Base-by-base conservation (phyloP, 2,888 invertebrate species). In the Cylloceria caligata region DNA sequence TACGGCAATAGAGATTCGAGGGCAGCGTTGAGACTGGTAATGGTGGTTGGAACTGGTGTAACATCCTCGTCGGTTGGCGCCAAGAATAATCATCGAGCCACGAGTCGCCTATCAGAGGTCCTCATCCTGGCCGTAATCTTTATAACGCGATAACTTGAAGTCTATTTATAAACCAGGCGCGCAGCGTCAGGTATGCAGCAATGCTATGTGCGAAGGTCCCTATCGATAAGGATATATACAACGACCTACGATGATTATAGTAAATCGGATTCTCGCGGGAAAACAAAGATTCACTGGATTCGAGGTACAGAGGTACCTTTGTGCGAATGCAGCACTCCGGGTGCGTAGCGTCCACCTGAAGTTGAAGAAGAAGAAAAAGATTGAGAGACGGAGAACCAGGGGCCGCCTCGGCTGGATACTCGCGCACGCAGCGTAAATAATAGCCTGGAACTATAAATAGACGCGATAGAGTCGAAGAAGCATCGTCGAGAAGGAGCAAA, bases 371-470 rank as follows among this genome's bases (percentile, higher is more conserved):
- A 39, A 39, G 80, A 68, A 65, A 36, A 57, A 73, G 36, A 64
- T 86, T 82, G 83, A 84, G 85, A 82, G 83, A 68, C 39, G 57
- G 67, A 76, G 62, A 76, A 64, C 55, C 49, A 64, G 67, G 16
- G 75, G 36, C 42, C 47, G 49, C 57, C 71, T 60, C 75, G 84
- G 79, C 83, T 69, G 81, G 82, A 52, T 72, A 74, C 86, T 71
- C 74, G 69, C 49, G 65, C 84, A 83, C 83, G 80, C 85, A 85
- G 75, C 82, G 83, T 85, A 86, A 85, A 86, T 84, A 85, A 86
- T 84, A 86, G 85, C 82, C 83, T 83, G 57, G 80, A 80, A 84
- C 84, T 86, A 86, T 86, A 86, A 86, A 86, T 86, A 86, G 85
- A 85, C 55, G 24, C 82, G 75, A 78, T 81, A 75, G 78, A 83